These are phyloP conservation scores for Lophura swinhoii DNA, from an alignment of 2,797 vertebrate species.

Conservation along the genomic window DNA sequence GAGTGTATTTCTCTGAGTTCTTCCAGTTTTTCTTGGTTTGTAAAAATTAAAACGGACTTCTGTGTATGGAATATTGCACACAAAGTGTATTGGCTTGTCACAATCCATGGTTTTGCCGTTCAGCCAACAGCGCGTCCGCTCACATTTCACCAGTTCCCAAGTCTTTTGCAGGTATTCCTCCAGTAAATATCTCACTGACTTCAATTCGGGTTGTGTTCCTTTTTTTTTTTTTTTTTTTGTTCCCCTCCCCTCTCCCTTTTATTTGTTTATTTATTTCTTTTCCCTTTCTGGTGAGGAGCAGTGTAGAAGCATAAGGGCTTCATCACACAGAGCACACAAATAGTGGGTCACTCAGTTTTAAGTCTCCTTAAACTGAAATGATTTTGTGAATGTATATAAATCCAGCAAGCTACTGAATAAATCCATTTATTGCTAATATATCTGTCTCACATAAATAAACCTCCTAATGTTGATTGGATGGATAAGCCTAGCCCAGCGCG, in stretches of 20 bases:
- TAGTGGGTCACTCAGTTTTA: background rate
- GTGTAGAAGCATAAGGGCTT: background rate
- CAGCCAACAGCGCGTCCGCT: background rate
- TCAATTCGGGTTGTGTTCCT: background rate
- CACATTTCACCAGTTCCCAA: background rate
- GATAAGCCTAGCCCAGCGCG: slow-evolving; percentile 55
- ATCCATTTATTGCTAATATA: slow-evolving; percentile 75
- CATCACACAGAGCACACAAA: background rate
- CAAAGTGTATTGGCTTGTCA: background rate
- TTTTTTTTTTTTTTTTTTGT: background rate
- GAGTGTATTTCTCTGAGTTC: slow-evolving; percentile 31
- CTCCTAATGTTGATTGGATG: slow-evolving; percentile 74
- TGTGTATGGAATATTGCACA: background rate
- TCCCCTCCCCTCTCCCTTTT: background rate
- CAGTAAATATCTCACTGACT: background rate
- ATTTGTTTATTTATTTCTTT: background rate
- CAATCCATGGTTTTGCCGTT: background rate
- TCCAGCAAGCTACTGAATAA: slow-evolving; percentile 74
- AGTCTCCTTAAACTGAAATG: slow-evolving; percentile 33
- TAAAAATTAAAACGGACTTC: slow-evolving; percentile 17
- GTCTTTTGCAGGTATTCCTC: background rate
- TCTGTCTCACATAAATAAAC: slow-evolving; percentile 68
- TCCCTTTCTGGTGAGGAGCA: background rate
- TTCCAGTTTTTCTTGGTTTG: slow-evolving; percentile 34
- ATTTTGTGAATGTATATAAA: slow-evolving; percentile 33